Conservation (phyloP, 1,140 invertebrate species). For the Zaprionus africanus region DNA sequence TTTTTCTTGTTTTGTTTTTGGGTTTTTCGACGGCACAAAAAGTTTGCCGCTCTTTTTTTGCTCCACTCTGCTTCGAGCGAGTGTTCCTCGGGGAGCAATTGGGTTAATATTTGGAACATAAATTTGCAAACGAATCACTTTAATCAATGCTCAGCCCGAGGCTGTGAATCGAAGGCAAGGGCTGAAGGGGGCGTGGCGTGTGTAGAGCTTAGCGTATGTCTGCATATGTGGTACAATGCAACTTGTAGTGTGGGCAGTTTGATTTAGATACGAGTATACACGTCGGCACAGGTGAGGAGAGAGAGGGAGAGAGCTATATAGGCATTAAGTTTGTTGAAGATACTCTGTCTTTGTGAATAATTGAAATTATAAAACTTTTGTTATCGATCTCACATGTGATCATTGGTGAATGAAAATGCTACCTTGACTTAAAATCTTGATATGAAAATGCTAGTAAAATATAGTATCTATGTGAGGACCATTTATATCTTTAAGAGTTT, state of each 20-base stretch:
- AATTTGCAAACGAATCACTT: constrained; percentile 80
- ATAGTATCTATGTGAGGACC: too few relatives aligned
- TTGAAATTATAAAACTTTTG: too few relatives aligned
- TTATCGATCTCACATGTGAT: too few relatives aligned
- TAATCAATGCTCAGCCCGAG: constrained; percentile 73
- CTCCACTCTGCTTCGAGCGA: constrained; percentile 30
- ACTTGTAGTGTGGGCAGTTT: constrained; percentile 54
- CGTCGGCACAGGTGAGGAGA: neutral
- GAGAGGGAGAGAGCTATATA: too few relatives aligned
- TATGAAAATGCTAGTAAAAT: too few relatives aligned
- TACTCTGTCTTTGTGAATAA: neutral
- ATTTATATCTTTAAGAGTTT: too few relatives aligned
- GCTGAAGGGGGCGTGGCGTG: constrained; percentile 19
- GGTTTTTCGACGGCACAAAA: constrained; percentile 42
- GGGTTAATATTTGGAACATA: constrained; percentile 81
- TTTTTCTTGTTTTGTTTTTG: neutral
- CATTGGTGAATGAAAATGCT: too few relatives aligned
- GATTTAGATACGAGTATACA: constrained; percentile 50
- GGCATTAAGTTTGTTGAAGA: neutral
- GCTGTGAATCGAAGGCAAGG: constrained; percentile 8
- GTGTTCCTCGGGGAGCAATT: constrained; percentile 80
- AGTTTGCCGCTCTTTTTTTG: constrained; percentile 48
- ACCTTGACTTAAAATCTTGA: too few relatives aligned
- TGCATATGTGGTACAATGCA: constrained; percentile 55
- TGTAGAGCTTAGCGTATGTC: neutral